These are phyloP conservation scores for Lamprotornis superbus DNA, from an alignment of 2,113 vertebrate species.

Conservation along the genomic window DNA sequence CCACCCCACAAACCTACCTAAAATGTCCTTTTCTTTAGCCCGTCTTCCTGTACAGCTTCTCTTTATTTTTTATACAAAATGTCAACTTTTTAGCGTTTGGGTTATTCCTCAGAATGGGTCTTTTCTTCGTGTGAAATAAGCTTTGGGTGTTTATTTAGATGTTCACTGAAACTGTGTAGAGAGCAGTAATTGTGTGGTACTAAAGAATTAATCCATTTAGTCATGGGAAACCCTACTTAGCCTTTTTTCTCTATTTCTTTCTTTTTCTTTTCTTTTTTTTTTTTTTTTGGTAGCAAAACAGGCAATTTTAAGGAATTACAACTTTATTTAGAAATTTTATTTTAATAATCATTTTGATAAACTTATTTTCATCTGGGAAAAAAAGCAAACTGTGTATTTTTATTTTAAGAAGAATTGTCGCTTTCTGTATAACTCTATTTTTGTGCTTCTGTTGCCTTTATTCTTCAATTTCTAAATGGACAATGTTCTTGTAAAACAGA, in stretches of 20 bases:
- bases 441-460: conserved; percentile 21
- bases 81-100: conserved; percentile 68
- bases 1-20: conserved; percentile 53
- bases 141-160: conserved; percentile 81
- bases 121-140: conserved; percentile 75
- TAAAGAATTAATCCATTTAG: conserved; percentile 86
- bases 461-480: not conserved
- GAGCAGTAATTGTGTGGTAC: conserved; percentile 78
- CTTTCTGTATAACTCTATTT: not conserved
- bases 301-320: conserved; percentile 53
- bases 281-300: conserved; percentile 54
- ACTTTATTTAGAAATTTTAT: conserved; percentile 21
- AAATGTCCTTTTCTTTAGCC: conserved; percentile 62
- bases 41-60: conserved; percentile 27
- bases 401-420: not conserved
- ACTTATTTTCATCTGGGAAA: not conserved
- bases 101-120: conserved; percentile 70
- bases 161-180: conserved; percentile 71
- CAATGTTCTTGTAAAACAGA: not conserved
- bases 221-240: conserved; percentile 79
- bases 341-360: conserved; percentile 13
- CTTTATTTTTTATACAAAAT: conserved; percentile 49
- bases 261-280: not conserved
- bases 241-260: not conserved
- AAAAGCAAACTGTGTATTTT: not conserved